Conservation (phyloP, 2,888 invertebrate genomes). For the Cephonodes hylas region DNA sequence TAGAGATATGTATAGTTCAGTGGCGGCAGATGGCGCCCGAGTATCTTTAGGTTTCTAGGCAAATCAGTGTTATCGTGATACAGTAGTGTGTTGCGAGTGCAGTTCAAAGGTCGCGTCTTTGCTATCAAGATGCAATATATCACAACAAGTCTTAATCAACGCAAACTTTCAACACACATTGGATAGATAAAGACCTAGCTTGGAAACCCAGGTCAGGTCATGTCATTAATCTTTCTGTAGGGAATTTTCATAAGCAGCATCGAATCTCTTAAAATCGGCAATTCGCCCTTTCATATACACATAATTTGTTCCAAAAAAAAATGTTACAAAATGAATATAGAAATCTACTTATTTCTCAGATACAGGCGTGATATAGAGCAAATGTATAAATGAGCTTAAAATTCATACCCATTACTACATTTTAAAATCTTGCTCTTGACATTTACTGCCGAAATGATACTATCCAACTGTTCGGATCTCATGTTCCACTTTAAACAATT, state of each 20-base stretch:
- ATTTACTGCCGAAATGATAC: conserved; percentile 1
- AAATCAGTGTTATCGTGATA: neutral
- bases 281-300: too few relatives aligned
- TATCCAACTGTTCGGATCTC: neutral
- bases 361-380: too few relatives aligned
- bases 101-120: conserved; percentile 55
- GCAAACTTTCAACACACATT: conserved; percentile 36
- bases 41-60: neutral
- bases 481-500: neutral
- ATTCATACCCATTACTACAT: too few relatives aligned
- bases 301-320: too few relatives aligned
- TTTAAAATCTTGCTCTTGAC: neutral
- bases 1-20: neutral
- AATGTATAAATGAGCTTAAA: too few relatives aligned
- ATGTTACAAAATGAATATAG: too few relatives aligned
- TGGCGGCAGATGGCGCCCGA: neutral
- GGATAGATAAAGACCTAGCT: too few relatives aligned
- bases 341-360: too few relatives aligned
- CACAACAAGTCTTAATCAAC: conserved; percentile 15
- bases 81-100: conserved; percentile 31
- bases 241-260: too few relatives aligned
- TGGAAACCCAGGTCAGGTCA: too few relatives aligned
- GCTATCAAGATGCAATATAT: conserved; percentile 36
- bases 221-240: too few relatives aligned
- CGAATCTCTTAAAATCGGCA: too few relatives aligned